A percentile compares a stretch with the other conserved stretches of the same genome.
Evolutionary conservation across 2,797 vertebrate genomes (phyloP).

Genomic region (Micromesistius poutassou): DNA sequence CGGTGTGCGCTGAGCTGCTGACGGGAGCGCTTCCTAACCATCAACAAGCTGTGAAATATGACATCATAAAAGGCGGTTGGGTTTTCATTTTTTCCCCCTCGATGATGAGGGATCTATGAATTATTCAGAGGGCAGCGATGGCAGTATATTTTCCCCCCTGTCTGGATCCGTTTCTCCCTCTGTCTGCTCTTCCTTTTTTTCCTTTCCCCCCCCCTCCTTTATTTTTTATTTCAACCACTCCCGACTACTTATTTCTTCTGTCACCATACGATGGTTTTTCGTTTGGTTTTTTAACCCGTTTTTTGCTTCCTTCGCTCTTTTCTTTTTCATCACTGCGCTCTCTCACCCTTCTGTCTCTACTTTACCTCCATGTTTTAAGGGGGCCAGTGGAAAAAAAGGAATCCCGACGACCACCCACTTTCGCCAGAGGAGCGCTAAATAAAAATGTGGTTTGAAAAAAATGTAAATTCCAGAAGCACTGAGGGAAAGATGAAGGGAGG

Average conservation of each 20-base stretch:
- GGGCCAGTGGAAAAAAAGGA: neutral
- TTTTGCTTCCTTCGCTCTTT: neutral
- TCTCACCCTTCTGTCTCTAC: neutral
- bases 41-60: constrained; percentile 56
- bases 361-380: constrained; percentile 14
- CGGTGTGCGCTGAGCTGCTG: neutral
- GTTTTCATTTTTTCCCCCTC: constrained; percentile 25
- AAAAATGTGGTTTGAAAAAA: constrained; percentile 3
- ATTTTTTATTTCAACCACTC: neutral
- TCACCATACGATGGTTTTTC: neutral
- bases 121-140: constrained; percentile 53
- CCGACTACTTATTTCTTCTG: constrained; percentile 14
- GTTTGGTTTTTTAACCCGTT: constrained; percentile 10
- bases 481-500: neutral
- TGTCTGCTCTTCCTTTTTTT: neutral
- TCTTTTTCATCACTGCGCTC: neutral
- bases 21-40: constrained; percentile 22
- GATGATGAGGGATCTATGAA: constrained; percentile 55
- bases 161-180: constrained; percentile 12
- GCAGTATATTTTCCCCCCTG: constrained; percentile 21
- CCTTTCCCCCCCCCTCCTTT: constrained; percentile 4
- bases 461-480: neutral
- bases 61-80: constrained; percentile 53
- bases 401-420: constrained; percentile 27
- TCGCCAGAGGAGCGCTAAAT: constrained; percentile 5